Conservation (phyloP, 2,888 invertebrate species). For the Parnassius glacialis region DNA sequence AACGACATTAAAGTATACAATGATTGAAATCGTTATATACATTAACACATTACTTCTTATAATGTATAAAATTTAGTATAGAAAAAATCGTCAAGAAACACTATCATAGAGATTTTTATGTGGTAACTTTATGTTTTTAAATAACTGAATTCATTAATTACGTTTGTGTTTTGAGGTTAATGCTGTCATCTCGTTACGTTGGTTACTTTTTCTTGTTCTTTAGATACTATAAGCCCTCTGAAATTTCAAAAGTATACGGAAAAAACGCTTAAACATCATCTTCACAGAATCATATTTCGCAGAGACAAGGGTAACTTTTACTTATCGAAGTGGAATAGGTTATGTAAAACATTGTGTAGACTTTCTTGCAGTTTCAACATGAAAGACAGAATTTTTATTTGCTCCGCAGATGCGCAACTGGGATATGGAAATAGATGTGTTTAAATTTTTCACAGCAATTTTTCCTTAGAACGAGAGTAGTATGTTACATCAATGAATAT, state of each 20-base stretch:
- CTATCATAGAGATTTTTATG: too few species aligned
- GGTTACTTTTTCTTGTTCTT: background rate
- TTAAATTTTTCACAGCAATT: slow-evolving; percentile 47
- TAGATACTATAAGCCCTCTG: slow-evolving; percentile 31
- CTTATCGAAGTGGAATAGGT: slow-evolving; percentile 74
- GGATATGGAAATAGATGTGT: slow-evolving; percentile 37
- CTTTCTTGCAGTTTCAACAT: slow-evolving; percentile 41
- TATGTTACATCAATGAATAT: too few species aligned
- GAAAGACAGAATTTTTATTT: slow-evolving; percentile 57
- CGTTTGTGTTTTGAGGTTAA: background rate
- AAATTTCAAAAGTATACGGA: slow-evolving; percentile 29
- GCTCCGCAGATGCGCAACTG: slow-evolving; percentile 44
- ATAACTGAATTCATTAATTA: background rate
- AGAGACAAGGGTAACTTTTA: slow-evolving; percentile 71
- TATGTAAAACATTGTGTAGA: slow-evolving; percentile 63
- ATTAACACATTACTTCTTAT: too few species aligned
- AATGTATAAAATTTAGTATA: too few species aligned
- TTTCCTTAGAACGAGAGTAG: slow-evolving; percentile 23
- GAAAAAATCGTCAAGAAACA: too few species aligned
- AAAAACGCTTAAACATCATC: slow-evolving; percentile 50
- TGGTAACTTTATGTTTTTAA: too few species aligned
- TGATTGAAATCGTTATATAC: slow-evolving; percentile 23
- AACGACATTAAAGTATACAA: slow-evolving; percentile 42
- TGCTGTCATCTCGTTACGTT: background rate
- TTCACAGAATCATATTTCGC: slow-evolving; percentile 61